Evolutionary conservation across 2,113 vertebrate species (phyloP).

Genomic region (Pterocles orientalis): DNA sequence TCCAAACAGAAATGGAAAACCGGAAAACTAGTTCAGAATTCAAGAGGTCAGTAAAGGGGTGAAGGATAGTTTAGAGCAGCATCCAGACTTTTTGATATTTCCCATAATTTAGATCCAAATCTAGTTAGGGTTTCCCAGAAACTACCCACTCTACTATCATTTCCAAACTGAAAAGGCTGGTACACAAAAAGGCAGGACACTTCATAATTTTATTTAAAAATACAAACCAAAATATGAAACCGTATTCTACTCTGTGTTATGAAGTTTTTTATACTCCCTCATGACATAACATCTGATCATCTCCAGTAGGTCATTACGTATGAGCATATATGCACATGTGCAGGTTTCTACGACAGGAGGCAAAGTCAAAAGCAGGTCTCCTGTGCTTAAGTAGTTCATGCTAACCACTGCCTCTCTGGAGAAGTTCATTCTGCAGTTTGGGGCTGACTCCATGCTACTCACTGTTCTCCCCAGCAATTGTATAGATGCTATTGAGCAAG

Average conservation of each 20-base stretch:
- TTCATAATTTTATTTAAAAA: not conserved
- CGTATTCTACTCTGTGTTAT: not conserved
- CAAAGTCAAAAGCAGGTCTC: not conserved
- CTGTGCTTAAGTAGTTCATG: not conserved
- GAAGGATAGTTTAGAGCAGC: not conserved
- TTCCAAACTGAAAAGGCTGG: not conserved
- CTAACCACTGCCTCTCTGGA: not conserved
- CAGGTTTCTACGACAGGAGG: not conserved
- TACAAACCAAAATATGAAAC: not conserved
- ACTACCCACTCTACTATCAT: not conserved
- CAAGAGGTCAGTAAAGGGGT: not conserved
- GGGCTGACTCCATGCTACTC: not conserved
- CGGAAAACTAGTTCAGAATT: not conserved
- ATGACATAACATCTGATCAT: not conserved
- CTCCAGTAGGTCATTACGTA: not conserved
- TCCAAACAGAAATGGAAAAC: not conserved
- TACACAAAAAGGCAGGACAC: not conserved
- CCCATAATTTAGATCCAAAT: not conserved
- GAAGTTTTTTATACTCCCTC: not conserved
- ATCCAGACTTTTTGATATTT: not conserved
- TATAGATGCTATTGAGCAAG: fast-evolving
- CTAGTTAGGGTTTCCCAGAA: not conserved
- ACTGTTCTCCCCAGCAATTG: not conserved
- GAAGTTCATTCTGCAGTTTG: not conserved
- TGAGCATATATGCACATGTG: not conserved